These are phyloP conservation scores for Hylaea fasciaria DNA, from an alignment of 2,888 invertebrate species.

Conservation along the genomic window DNA sequence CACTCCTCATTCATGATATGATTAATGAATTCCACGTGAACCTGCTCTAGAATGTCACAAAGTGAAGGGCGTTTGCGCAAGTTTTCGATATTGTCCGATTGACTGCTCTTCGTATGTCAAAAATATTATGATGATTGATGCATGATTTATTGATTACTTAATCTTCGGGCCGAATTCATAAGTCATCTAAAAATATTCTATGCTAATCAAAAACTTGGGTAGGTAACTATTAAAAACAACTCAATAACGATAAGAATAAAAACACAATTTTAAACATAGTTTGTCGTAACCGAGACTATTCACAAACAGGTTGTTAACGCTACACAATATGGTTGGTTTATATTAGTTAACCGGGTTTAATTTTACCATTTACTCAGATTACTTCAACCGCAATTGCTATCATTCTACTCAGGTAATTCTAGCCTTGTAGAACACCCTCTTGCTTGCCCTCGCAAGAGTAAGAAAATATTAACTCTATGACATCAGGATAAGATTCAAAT, in stretches of 20 bases:
- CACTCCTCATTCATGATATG: constrained; percentile 60
- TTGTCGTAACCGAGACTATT: constrained; percentile 15
- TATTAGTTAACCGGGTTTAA: constrained; percentile 57
- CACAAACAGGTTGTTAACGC: constrained; percentile 48
- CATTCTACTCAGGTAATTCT: constrained; percentile 58
- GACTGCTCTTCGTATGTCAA: constrained; percentile 27
- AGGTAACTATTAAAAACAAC: constrained; percentile 8
- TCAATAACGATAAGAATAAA: constrained; percentile 16
- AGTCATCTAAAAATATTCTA: background rate
- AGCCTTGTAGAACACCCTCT: constrained; percentile 49
- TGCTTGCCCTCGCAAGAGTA: constrained; percentile 25
- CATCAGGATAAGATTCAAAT: constrained; percentile 45
- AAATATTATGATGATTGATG: constrained; percentile 23
- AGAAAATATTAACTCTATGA: constrained; percentile 40
- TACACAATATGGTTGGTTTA: constrained; percentile 43
- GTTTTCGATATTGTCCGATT: constrained; percentile 33
- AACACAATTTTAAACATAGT: constrained; percentile 1
- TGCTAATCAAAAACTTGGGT: background rate
- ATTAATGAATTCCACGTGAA: constrained; percentile 71
- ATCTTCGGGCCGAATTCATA: constrained; percentile 18
- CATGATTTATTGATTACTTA: constrained; percentile 29
- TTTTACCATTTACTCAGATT: constrained; percentile 66
- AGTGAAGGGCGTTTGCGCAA: constrained; percentile 46
- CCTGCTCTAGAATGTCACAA: constrained; percentile 50
- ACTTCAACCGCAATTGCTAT: constrained; percentile 63